Evolutionary conservation across 1,140 invertebrate genomes (phyloP).

Genomic region (Aphaenogaster ashmeadi): DNA sequence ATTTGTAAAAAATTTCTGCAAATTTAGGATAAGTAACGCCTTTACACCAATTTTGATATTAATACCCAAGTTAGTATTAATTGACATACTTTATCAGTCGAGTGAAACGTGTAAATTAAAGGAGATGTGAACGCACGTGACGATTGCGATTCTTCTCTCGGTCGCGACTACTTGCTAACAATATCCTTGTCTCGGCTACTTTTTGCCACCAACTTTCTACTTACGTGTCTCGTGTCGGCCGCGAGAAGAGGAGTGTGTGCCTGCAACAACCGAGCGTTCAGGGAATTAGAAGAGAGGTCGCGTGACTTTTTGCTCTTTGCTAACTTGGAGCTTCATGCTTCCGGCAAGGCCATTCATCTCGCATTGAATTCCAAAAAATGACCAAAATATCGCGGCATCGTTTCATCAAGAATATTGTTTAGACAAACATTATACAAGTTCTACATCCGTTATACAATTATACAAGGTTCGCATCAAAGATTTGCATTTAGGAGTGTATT

Average conservation of each 20-base stretch:
- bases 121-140: constrained; percentile 22
- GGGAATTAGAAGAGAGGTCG: constrained; percentile 72
- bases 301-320: constrained; percentile 66
- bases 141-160: constrained; percentile 47
- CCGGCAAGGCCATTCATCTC: constrained; percentile 55
- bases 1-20: neutral
- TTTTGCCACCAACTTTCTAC: constrained; percentile 77
- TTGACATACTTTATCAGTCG: constrained; percentile 5
- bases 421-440: neutral
- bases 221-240: constrained; percentile 89
- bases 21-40: neutral
- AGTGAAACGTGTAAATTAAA: constrained; percentile 11
- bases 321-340: constrained; percentile 71
- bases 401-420: neutral
- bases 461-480: neutral
- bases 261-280: constrained; percentile 87
- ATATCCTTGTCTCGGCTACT: constrained; percentile 48
- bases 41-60: neutral
- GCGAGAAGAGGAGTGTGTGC: constrained; percentile 89
- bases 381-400: constrained; percentile 2
- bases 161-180: constrained; percentile 36
- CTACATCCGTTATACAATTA: neutral
- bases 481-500: constrained; percentile 14
- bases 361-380: constrained; percentile 48
- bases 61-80: neutral